Conservation (phyloP, 2,888 invertebrate species). For the Mythimna loreyi region DNA sequence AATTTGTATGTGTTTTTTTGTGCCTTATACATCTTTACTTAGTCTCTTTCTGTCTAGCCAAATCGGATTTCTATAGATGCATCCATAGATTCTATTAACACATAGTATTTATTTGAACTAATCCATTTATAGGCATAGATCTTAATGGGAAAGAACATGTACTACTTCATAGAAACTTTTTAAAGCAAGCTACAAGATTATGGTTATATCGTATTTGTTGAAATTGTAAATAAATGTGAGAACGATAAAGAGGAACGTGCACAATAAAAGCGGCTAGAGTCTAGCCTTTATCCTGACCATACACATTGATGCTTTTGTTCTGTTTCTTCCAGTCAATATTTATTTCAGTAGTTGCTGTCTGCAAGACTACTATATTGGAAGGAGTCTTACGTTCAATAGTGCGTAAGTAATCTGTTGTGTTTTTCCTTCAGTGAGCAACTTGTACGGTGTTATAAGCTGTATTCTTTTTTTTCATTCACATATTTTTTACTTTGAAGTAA, state of each 20-base stretch:
- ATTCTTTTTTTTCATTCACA: conserved; percentile 44
- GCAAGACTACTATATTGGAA: conserved; percentile 16
- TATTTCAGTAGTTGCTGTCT: conserved; percentile 6
- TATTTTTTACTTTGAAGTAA: conserved; percentile 18
- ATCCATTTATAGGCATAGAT: too few species aligned
- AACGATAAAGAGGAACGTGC: too few species aligned
- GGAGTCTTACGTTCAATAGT: conserved; percentile 44
- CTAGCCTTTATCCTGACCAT: neutral
- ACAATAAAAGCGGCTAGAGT: too few species aligned
- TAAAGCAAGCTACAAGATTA: too few species aligned
- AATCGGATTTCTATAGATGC: neutral
- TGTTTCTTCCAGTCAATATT: neutral
- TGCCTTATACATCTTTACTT: neutral
- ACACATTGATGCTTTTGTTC: neutral
- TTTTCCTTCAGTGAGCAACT: conserved; percentile 51
- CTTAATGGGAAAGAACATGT: too few species aligned
- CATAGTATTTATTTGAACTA: too few species aligned
- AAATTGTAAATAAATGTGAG: too few species aligned
- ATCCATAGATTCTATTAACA: neutral
- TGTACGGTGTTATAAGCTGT: conserved; percentile 53
- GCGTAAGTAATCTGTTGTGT: conserved; percentile 43
- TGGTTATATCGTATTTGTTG: too few species aligned
- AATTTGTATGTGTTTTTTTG: neutral
- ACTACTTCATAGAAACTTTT: too few species aligned
- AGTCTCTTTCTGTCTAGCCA: neutral